Percentiles rank a stretch among this genome's conserved stretches.
These are phyloP conservation scores for Aegypius monachus DNA, from an alignment of 2,113 vertebrate species.

Conservation along the genomic window DNA sequence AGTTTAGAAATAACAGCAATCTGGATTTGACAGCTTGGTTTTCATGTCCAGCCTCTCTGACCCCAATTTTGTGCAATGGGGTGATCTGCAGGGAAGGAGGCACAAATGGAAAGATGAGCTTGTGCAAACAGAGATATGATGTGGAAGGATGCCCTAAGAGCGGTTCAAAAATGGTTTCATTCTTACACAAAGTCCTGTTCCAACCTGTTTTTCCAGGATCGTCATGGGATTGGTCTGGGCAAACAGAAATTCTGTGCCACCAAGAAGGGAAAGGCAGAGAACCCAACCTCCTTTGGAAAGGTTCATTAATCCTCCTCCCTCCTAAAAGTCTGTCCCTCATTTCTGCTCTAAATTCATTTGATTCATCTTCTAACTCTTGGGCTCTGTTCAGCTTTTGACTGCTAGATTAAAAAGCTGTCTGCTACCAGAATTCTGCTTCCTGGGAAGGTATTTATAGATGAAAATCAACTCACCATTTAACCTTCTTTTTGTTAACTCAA, in stretches of 20 bases:
- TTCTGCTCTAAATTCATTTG: neutral
- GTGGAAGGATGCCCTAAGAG: neutral
- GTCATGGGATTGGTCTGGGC: neutral
- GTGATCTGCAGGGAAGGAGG: neutral
- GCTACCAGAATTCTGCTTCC: neutral
- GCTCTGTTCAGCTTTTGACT: neutral
- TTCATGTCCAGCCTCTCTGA: neutral
- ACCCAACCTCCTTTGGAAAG: neutral
- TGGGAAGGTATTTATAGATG: neutral
- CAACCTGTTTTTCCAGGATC: neutral
- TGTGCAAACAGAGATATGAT: neutral
- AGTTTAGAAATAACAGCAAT: neutral
- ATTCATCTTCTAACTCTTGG: neutral
- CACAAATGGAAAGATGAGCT: neutral
- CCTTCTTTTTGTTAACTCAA: neutral
- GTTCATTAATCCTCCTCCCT: neutral
- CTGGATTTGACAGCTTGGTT: neutral
- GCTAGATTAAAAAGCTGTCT: neutral
- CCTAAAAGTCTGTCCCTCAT: neutral
- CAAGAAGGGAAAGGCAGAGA: neutral
- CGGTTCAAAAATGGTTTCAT: neutral
- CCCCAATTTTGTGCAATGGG: neutral
- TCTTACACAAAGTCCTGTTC: neutral
- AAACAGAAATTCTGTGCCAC: neutral
- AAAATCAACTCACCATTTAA: constrained; percentile 1